phyloP scores from a whole-genome alignment of 2,888 invertebrate species.

The Imbricaverruca yamaguchii region DNA sequence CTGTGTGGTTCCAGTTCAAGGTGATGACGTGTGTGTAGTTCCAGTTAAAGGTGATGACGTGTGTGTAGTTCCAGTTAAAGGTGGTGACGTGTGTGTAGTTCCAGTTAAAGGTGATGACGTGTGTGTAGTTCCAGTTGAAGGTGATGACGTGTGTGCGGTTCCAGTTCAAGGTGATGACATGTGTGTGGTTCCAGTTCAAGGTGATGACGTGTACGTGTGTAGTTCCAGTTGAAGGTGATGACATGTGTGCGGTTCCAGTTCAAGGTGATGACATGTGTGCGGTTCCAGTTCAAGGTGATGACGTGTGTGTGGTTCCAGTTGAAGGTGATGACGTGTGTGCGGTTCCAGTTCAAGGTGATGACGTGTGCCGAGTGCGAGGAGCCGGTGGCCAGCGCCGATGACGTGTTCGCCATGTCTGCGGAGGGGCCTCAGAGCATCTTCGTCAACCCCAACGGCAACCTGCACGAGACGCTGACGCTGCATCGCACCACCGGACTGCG shows the following conservation, averaged over 20 bases:
- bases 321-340: background rate
- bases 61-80: conserved; percentile 37
- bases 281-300: background rate
- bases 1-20: conserved; percentile 32
- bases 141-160: conserved; percentile 45
- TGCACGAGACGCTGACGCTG: conserved; percentile 70
- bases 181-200: conserved; percentile 37
- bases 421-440: conserved; percentile 72
- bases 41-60: conserved; percentile 41
- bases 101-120: too few relatives aligned
- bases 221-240: too few relatives aligned
- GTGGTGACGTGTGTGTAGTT: too few relatives aligned
- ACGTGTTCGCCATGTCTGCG: conserved; percentile 71
- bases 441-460: conserved; percentile 69
- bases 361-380: conserved; percentile 50
- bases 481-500: conserved; percentile 39
- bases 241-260: background rate
- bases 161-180: conserved; percentile 41
- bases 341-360: conserved; percentile 36
- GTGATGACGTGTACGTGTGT: too few relatives aligned
- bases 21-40: conserved; percentile 23
- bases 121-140: conserved; percentile 25
- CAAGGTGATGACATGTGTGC: background rate
- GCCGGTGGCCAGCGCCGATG: conserved; percentile 53
- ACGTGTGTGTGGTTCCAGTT: background rate